Conservation (phyloP, 1,140 invertebrate genomes). For the Cyrtorhinus lividipennis region DNA sequence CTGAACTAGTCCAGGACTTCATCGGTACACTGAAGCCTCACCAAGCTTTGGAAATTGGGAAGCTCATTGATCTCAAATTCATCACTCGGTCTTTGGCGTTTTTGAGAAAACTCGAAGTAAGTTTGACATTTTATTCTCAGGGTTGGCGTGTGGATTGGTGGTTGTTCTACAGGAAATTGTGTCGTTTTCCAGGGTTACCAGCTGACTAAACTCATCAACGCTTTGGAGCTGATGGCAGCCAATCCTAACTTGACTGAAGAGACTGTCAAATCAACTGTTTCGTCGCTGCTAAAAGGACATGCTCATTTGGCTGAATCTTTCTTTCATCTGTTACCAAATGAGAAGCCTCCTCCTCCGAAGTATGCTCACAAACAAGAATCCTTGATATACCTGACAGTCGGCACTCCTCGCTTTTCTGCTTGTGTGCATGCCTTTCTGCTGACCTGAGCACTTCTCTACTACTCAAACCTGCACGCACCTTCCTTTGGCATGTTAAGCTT, state of each 20-base stretch:
- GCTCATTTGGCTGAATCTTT: conserved; percentile 1
- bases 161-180: too few species aligned
- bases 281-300: conserved; percentile 9
- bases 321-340: conserved; percentile 9
- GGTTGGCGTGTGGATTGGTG: too few species aligned
- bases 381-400: too few species aligned
- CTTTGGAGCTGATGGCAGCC: conserved; percentile 6
- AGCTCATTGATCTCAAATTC: neutral
- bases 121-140: too few species aligned
- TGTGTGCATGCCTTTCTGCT: too few species aligned
- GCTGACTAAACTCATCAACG: conserved; percentile 4
- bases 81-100: conserved; percentile 4
- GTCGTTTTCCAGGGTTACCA: conserved; percentile 16
- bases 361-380: too few species aligned
- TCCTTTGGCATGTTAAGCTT: too few species aligned
- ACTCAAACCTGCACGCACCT: too few species aligned
- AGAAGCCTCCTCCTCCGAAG: conserved; percentile 4
- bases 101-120: conserved; percentile 15
- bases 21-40: conserved; percentile 13
- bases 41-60: conserved; percentile 7
- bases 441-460: too few species aligned
- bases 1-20: conserved; percentile 11
- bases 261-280: neutral
- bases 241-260: conserved; percentile 2
- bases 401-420: too few species aligned